Evolutionary conservation across 2,113 vertebrate species (phyloP).

Genomic region (Isurus oxyrinchus): DNA sequence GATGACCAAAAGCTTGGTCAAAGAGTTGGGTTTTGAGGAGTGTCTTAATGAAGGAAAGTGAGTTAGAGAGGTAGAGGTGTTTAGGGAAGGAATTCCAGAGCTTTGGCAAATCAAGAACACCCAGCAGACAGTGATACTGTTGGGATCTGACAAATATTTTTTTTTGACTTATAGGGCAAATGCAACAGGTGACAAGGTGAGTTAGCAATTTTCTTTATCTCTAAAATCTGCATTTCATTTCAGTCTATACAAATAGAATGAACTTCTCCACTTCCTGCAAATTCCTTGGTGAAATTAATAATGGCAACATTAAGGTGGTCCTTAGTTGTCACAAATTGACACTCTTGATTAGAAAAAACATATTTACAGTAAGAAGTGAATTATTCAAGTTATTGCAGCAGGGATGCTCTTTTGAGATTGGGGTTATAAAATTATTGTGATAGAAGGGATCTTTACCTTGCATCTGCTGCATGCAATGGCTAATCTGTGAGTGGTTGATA

Average conservation of each 20-base stretch:
- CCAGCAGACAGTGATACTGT: background rate
- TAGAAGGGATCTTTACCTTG: background rate
- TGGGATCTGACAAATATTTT: background rate
- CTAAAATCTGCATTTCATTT: background rate
- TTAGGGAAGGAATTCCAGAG: background rate
- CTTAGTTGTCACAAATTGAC: background rate
- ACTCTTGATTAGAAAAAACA: background rate
- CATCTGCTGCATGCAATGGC: background rate
- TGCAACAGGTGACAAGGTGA: background rate
- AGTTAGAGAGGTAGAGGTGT: background rate
- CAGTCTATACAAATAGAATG: background rate
- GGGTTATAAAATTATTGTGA: background rate
- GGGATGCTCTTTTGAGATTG: background rate
- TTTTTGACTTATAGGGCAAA: background rate
- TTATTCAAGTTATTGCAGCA: background rate
- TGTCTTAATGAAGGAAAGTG: background rate
- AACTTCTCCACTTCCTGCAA: background rate
- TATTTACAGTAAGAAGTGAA: background rate
- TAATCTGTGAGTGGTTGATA: background rate
- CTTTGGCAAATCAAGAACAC: background rate
- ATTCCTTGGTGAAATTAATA: background rate
- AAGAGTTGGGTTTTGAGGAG: background rate
- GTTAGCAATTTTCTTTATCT: background rate
- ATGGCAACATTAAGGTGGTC: background rate
- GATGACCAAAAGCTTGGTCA: background rate